A percentile compares a stretch with the other conserved stretches of the same genome.
Conservation (phyloP, 2,113 vertebrate genomes). For the Propithecus coquereli region DNA sequence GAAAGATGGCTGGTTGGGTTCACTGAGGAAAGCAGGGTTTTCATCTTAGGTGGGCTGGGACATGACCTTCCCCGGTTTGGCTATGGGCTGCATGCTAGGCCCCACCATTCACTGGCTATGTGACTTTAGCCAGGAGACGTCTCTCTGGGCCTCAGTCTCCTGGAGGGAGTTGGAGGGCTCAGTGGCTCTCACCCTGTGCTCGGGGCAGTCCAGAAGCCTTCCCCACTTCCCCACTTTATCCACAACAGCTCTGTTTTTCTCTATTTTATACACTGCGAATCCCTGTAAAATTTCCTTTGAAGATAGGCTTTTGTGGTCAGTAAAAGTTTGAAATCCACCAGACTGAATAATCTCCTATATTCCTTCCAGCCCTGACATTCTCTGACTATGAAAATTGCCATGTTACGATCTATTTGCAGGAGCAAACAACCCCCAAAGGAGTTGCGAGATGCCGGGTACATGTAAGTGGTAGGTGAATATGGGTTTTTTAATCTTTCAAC, state of each 20-base stretch:
- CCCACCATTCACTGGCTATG: background rate
- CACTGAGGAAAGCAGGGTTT: background rate
- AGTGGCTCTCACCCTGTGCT: background rate
- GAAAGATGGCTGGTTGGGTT: background rate
- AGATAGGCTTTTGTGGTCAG: background rate
- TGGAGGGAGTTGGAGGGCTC: background rate
- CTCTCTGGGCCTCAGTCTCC: background rate
- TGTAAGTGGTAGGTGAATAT: background rate
- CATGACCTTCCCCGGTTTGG: background rate
- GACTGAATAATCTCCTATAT: background rate
- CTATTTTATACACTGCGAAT: background rate
- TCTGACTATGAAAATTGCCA: background rate
- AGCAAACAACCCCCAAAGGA: background rate
- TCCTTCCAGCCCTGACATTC: background rate
- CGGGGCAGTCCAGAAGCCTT: background rate
- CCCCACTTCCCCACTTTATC: background rate
- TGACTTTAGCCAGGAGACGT: background rate
- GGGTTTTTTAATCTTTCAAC: background rate
- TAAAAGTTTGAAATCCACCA: background rate
- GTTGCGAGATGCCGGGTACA: background rate
- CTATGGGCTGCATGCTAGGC: background rate
- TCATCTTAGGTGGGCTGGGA: background rate
- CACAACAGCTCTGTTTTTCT: background rate
- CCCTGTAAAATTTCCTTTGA: slow-evolving; percentile 28
- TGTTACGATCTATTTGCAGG: background rate